Base-by-base conservation (phyloP, 1,140 invertebrate species). In the Drosophila pseudoobscura region DNA sequence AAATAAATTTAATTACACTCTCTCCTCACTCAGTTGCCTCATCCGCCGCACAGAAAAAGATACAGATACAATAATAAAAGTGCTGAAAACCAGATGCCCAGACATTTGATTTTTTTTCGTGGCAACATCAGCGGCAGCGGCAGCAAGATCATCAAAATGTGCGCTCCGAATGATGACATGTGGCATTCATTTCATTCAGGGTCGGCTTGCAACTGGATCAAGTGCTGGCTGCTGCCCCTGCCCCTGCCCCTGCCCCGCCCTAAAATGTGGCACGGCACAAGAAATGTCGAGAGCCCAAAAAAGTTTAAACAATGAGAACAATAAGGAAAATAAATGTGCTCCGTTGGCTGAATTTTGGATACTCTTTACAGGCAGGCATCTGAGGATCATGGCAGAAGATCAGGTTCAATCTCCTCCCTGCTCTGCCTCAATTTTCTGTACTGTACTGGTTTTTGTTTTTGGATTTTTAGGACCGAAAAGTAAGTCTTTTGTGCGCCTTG, bases 1-100 rank as follows among this genome's bases (percentile, higher is more conserved):
- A 87, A 85, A 82, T 85, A 75, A 75, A 82, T 78, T 83, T 80
- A 85, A 85, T 85, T 85, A 68, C 82, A 71, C 61, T 50, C 58
- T 69, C 62, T 83, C 63, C 61, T 47, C 58, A 65, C 62, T 83
- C 60, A 62, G 58, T 70, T 68, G 68, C 58, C 65, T 74, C 41
- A 50, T 61, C 69, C 47, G 54, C 52, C 6, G 41, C 54, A 51
- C 52, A 72, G 71, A 73, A 55, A 29, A 55, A 26, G 11, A 52
- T 26, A 24, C 53, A 61, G 47, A 43, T 49, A 69, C 44, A 61
- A 54, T 59, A 66, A 82, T 78, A 74, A 77, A 84, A 77, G 50
- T 43, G 59, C 39, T 59, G 44, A 73, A 75, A 76, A 61, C 60
- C 82, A 87, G 58, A 74, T 80, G 74, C 82, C 78, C 43, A 66